Percentiles rank a stretch among this genome's conserved stretches.
Evolutionary conservation across 2,888 invertebrate species (phyloP).

Genomic region (Perizoma flavofasciatum): DNA sequence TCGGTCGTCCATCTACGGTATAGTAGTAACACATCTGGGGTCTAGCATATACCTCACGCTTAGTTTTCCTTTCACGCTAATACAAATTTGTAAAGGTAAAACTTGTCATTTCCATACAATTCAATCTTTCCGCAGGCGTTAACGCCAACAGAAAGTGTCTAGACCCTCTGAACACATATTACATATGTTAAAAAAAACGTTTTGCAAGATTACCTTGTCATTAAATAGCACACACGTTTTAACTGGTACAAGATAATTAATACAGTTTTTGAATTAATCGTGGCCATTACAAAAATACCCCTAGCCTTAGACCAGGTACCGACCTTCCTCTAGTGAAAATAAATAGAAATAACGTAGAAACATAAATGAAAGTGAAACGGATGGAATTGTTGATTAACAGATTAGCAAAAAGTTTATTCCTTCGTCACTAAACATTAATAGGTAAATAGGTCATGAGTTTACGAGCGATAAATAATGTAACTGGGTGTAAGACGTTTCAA

Average conservation of each 20-base stretch:
- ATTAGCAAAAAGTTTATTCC: conserved; percentile 7
- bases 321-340: conserved; percentile 16
- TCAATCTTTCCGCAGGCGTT: no score
- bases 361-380: conserved; percentile 37
- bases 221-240: conserved; percentile 12
- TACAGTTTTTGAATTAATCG: conserved; percentile 14
- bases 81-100: no score
- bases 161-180: no score
- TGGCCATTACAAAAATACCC: conserved; percentile 17
- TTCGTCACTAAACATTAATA: conserved; percentile 33
- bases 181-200: no score
- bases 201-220: conserved; percentile 13
- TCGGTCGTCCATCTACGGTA: no score
- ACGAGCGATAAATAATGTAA: conserved; percentile 26
- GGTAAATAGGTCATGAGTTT: conserved; percentile 46
- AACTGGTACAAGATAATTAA: conserved; percentile 18
- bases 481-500: conserved; percentile 18
- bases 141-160: no score
- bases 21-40: no score
- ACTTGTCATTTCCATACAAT: no score
- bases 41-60: no score
- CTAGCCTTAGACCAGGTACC: conserved; percentile 5
- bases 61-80: no score
- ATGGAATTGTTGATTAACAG: conserved; percentile 28
- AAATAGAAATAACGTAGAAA: conserved; percentile 24